phyloP scores from a whole-genome alignment of 1,140 invertebrate genomes.

The Nephila pilipes region DNA sequence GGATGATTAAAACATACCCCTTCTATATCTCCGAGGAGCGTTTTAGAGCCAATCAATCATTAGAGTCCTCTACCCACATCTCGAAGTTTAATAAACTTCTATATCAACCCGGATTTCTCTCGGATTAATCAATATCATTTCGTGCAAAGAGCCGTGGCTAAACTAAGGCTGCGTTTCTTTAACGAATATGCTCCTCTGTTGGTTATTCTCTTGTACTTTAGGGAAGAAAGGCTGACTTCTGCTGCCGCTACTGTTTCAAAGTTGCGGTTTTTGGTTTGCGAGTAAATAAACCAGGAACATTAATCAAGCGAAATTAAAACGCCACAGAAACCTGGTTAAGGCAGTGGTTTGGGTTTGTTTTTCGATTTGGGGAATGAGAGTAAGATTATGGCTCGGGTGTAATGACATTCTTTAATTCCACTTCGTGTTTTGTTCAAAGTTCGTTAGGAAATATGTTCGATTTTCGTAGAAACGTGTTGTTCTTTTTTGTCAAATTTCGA shows the following conservation, averaged over 20 bases:
- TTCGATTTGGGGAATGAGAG: not conserved
- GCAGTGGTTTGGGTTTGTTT: not conserved
- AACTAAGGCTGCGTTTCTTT: not conserved
- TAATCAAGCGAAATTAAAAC: not conserved
- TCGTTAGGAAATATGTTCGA: no score
- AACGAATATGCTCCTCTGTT: not conserved
- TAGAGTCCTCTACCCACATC: not conserved
- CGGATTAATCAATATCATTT: constrained; percentile 25
- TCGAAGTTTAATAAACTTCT: constrained; percentile 28
- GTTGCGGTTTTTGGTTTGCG: not conserved
- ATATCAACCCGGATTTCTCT: not conserved
- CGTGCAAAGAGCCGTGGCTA: not conserved
- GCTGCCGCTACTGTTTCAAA: not conserved
- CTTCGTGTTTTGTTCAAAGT: not conserved
- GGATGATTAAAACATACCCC: not conserved
- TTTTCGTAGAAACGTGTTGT: no score
- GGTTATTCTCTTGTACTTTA: not conserved
- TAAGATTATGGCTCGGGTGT: not conserved
- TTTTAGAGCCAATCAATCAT: constrained; percentile 15
- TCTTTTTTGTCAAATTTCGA: no score
- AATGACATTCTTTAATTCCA: not conserved
- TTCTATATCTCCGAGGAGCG: not conserved
- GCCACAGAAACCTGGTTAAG: not conserved
- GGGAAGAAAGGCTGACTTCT: not conserved
- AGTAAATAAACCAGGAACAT: not conserved